Evolutionary conservation across 2,888 invertebrate genomes (phyloP).

Genomic region (Drosophila affinis): DNA sequence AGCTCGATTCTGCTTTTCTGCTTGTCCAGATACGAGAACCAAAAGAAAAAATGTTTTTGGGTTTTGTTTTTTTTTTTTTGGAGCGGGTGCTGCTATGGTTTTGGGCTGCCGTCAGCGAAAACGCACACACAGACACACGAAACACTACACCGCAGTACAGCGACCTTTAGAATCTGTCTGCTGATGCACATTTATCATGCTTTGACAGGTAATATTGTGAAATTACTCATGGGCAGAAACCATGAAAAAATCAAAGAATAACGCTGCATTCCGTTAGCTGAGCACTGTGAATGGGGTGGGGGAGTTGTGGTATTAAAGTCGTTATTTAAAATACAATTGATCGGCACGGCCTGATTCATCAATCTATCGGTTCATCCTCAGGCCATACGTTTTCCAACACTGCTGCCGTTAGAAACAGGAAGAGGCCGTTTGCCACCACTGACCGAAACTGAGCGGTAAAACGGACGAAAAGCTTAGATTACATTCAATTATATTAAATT

Average conservation of each 20-base stretch:
- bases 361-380: not conserved
- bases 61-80: constrained; percentile 5
- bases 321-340: not conserved
- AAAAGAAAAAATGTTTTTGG: constrained; percentile 5
- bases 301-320: not conserved
- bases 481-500: no score
- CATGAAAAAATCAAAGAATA: not conserved
- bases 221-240: not conserved
- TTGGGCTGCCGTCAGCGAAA: constrained; percentile 40
- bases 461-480: not conserved
- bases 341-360: not conserved
- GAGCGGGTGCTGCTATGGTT: constrained; percentile 32
- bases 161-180: constrained; percentile 31
- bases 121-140: constrained; percentile 3
- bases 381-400: not conserved
- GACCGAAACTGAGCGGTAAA: not conserved
- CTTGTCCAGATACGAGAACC: constrained; percentile 36
- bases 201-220: not conserved
- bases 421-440: not conserved
- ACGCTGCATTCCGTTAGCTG: not conserved
- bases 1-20: constrained; percentile 2
- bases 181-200: not conserved
- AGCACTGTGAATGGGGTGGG: not conserved
- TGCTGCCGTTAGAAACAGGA: not conserved
- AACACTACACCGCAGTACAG: not conserved